Evolutionary conservation across 2,797 vertebrate genomes (phyloP).

Genomic region (Myoxocephalus aenaeus): DNA sequence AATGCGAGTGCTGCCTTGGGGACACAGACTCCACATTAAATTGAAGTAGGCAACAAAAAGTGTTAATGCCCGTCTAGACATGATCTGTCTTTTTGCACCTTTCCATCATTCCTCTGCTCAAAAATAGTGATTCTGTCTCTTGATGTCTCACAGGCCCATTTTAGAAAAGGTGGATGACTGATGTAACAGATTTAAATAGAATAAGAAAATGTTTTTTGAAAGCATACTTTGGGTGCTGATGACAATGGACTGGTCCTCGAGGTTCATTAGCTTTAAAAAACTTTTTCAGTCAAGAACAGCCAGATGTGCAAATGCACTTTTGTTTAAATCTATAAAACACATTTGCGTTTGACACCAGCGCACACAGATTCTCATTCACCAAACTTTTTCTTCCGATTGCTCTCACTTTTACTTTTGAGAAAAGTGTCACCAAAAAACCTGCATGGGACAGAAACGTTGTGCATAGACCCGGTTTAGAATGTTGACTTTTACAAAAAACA

Average conservation of each 20-base stretch:
- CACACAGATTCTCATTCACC: background rate
- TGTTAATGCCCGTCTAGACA: conserved; percentile 30
- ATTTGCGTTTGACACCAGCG: background rate
- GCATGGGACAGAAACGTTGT: background rate
- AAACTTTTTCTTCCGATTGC: background rate
- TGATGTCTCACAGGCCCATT: conserved; percentile 24
- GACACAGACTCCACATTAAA: conserved; percentile 25
- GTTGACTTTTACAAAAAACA: background rate
- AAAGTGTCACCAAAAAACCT: background rate
- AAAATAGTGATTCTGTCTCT: conserved; percentile 8
- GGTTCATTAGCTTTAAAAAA: background rate
- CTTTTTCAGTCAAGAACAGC: background rate
- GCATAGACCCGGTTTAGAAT: background rate
- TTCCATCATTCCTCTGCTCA: conserved; percentile 34
- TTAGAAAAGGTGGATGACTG: conserved; percentile 29
- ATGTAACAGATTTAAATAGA: conserved; percentile 53
- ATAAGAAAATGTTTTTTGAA: conserved; percentile 13
- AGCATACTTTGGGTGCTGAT: background rate
- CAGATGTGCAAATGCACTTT: conserved; percentile 4
- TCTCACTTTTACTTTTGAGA: background rate
- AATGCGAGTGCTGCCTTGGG: conserved; percentile 13
- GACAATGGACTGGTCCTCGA: background rate
- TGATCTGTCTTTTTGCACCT: conserved; percentile 25
- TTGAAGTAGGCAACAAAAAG: conserved; percentile 29
- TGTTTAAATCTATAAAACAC: background rate